Conservation (phyloP, 2,113 vertebrate genomes). For the Synchiropus splendidus region DNA sequence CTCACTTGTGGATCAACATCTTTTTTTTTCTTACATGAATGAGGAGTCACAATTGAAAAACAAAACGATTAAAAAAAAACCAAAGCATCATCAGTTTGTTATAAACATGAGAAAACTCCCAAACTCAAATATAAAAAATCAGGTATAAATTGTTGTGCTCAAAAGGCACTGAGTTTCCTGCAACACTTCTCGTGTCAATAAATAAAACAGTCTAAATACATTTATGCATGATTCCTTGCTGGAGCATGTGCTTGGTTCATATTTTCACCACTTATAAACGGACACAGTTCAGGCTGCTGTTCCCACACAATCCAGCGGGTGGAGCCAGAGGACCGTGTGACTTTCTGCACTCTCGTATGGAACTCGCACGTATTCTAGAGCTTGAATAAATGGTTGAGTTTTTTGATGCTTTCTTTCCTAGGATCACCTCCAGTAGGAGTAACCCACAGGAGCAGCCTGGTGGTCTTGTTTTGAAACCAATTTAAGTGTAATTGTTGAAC, state of each 20-base stretch:
- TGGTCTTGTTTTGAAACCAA: too few species aligned
- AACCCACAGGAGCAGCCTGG: too few species aligned
- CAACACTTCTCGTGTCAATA: constrained; percentile 41
- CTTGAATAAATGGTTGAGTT: too few species aligned
- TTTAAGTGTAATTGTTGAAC: too few species aligned
- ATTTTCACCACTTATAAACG: constrained; percentile 4
- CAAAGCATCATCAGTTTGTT: constrained; percentile 41
- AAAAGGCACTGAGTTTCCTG: constrained; percentile 59
- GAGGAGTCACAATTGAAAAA: constrained; percentile 16
- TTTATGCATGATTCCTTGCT: constrained; percentile 19
- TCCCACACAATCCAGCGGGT: constrained; percentile 43
- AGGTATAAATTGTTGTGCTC: constrained; percentile 56
- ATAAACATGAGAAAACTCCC: constrained; percentile 37
- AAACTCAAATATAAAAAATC: constrained; percentile 48
- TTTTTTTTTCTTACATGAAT: constrained; percentile 15
- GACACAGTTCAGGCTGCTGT: constrained; percentile 5
- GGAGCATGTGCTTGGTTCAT: constrained; percentile 39
- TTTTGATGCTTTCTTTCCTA: too few species aligned
- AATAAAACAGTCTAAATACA: constrained; percentile 47
- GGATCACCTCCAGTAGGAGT: too few species aligned
- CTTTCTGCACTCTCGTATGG: neutral
- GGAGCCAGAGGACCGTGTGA: constrained; percentile 13
- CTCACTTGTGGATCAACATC: constrained; percentile 7
- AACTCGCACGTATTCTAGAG: too few species aligned
- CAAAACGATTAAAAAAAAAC: constrained; percentile 17